Evolutionary conservation across 2,113 vertebrate species (phyloP), one percentile per base, ranked within the genome.

Genomic region (Salvator merianae): DNA sequence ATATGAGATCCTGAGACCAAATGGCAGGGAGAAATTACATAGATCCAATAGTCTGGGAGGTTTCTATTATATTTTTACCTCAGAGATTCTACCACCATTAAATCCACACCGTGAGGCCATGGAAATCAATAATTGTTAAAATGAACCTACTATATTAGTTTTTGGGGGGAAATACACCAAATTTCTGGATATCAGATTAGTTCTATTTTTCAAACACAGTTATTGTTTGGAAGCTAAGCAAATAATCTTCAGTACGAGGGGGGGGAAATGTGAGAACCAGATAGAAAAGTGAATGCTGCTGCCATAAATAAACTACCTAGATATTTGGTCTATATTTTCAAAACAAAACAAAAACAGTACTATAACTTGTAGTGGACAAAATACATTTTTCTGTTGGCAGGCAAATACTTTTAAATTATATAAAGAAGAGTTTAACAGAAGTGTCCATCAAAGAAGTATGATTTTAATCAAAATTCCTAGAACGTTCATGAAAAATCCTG

Each of bases 391-490:
- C 68, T 90, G 92, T 96, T 97, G 89, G 94, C 91, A 96, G 95
- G 92, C 92, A 95, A 86, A 86, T 84, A 84, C 95, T 86, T 86
- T 0, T 10, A 50, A 89, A 88, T 50, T 95, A 94, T 97, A 97
- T 97, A 97, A 95, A 97, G 94, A 92, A 95, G 95, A 96, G n/a
- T 55, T 55, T 55, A 13, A 55, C 6, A 55, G 14, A 16, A 55
- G 95, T 97, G 95, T 96, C 96, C 95, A 95, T 98, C 95, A 97
- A 96, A 97, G 96, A 97, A 96, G 94, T 96, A 96, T 96, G 96
- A 96, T 97, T 96, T 96, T 97, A 95, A 97, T 98, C 96, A 97
- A 95, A 97, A 98, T 98, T 98, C 97, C 96, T 96, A 90, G 88
- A 95, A 93, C 89, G 89, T 96, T 95, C 95, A 83, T 90, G 94